These are phyloP conservation scores for Thinocorus orbignyianus DNA, from an alignment of 2,113 vertebrate species.

Conservation along the genomic window DNA sequence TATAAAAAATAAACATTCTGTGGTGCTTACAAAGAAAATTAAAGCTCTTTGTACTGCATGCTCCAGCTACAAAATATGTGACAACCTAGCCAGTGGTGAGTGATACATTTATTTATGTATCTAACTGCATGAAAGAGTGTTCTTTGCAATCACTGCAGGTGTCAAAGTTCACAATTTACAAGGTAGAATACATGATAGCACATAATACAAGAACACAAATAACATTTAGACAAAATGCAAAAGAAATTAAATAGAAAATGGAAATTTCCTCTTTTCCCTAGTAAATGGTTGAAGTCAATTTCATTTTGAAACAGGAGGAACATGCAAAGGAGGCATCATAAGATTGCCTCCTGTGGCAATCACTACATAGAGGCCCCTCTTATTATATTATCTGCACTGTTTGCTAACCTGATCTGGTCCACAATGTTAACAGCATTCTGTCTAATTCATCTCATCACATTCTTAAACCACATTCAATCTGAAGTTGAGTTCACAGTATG, in stretches of 20 bases:
- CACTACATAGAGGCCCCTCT: neutral
- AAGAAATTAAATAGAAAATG: neutral
- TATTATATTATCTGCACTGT: neutral
- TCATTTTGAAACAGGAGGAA: neutral
- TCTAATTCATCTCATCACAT: neutral
- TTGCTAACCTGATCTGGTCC: neutral
- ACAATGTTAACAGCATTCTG: neutral
- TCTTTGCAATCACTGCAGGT: neutral
- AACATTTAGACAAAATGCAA: neutral
- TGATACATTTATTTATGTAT: neutral
- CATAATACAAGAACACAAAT: neutral
- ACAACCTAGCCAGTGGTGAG: neutral
- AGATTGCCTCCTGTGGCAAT: neutral
- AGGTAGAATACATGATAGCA: neutral
- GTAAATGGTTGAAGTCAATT: neutral
- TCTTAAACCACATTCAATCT: neutral
- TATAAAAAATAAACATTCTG: neutral
- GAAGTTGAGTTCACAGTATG: neutral
- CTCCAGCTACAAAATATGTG: rapidly evolving
- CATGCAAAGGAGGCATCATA: neutral
- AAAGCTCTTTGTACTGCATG: neutral
- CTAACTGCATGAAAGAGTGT: neutral
- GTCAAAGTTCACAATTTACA: neutral
- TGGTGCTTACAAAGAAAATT: neutral
- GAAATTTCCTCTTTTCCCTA: neutral